Evolutionary conservation across 2,113 vertebrate genomes (phyloP).

Genomic region (Xenopus tropicalis): DNA sequence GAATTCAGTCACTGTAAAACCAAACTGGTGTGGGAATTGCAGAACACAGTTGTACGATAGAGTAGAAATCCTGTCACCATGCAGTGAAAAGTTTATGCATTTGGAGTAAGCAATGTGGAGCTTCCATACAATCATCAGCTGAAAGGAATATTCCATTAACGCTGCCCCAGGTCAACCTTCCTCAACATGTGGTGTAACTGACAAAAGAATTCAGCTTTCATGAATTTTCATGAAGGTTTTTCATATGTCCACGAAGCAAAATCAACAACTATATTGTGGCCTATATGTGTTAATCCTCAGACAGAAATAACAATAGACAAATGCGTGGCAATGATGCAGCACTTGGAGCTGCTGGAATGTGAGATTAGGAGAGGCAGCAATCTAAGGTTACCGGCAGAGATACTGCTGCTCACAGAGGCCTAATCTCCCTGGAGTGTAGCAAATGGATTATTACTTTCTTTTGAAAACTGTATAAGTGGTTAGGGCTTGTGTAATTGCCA

Average conservation of each 20-base stretch:
- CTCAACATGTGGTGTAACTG: background rate
- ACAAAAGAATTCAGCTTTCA: background rate
- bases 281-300: background rate
- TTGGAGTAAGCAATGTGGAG: background rate
- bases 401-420: background rate
- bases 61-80: background rate
- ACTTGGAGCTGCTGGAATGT: slow-evolving; percentile 9
- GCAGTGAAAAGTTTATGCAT: background rate
- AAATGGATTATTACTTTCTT: slow-evolving; percentile 23
- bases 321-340: background rate
- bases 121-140: background rate
- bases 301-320: slow-evolving; percentile 7
- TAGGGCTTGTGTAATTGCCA: slow-evolving; percentile 10
- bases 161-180: background rate
- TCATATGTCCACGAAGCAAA: background rate
- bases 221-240: slow-evolving; percentile 4
- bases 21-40: background rate
- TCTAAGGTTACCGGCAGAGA: slow-evolving; percentile 10
- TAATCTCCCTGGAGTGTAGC: slow-evolving; percentile 7
- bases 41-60: background rate
- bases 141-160: background rate
- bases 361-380: slow-evolving; percentile 4
- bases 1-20: background rate
- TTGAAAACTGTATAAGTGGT: slow-evolving; percentile 16
- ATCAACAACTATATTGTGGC: background rate